Evolutionary conservation across 2,113 vertebrate species (phyloP).

Genomic region (Brevimyrus niger): DNA sequence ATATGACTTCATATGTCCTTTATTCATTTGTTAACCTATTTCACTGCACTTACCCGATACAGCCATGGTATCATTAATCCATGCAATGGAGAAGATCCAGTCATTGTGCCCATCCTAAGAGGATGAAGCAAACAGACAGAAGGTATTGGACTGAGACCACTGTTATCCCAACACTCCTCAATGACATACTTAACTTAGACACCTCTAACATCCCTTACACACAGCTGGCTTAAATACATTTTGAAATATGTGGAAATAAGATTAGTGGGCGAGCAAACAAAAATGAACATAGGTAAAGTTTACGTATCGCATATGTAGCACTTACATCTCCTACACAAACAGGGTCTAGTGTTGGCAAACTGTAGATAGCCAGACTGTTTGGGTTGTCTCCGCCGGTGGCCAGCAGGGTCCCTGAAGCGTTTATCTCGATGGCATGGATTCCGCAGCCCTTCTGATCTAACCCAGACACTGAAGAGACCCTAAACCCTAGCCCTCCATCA

Average conservation of each 20-base stretch:
- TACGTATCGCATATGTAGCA: conserved; percentile 23
- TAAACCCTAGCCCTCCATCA: conserved; percentile 31
- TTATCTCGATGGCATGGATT: conserved; percentile 94
- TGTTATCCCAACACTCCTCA: not conserved
- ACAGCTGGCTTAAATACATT: not conserved
- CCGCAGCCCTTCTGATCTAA: conserved; percentile 89
- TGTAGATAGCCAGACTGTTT: conserved; percentile 93
- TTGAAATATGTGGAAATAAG: not conserved
- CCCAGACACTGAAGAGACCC: conserved; percentile 41
- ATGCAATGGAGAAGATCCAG: conserved; percentile 98
- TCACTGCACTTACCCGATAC: conserved; percentile 78
- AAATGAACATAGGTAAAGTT: not conserved
- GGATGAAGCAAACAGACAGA: conserved; percentile 30
- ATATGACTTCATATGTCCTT: not conserved
- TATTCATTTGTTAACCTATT: not conserved
- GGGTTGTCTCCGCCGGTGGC: conserved; percentile 97
- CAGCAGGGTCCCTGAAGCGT: conserved; percentile 82
- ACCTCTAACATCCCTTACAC: not conserved
- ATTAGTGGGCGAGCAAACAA: not conserved
- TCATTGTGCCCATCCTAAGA: conserved; percentile 92
- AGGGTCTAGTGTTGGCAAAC: conserved; percentile 89
- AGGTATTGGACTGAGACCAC: not conserved
- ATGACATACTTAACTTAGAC: not conserved
- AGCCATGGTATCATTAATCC: conserved; percentile 96
- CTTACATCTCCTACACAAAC: conserved; percentile 98